Base-by-base conservation (phyloP, 2,797 vertebrate species). In the Choloepus didactylus region DNA sequence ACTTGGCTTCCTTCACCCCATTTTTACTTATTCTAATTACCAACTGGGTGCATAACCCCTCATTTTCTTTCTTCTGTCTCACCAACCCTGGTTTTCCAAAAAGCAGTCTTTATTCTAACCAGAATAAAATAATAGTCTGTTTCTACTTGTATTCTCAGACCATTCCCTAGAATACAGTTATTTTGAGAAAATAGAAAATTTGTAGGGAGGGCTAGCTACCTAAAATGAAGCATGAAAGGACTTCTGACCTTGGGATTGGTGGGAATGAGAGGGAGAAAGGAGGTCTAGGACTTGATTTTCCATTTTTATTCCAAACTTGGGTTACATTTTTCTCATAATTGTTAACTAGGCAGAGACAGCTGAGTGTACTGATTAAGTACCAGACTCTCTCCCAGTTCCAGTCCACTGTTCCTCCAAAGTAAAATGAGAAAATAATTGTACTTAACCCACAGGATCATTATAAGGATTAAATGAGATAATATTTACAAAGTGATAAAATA, bases 101-200 rank as follows among this genome's bases (percentile, higher is more conserved):
- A 9, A 82, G 11, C 18, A 54, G 44, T 60, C n/a, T 76, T 82
- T 67, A 83, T 82, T 60, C n/a, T 82, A 60, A 87, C 29, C 51
- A 67, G 84, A 87, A 75, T 35, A 88, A 69, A 83, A 76, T 35
- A 75, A 83, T 60, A 76, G n/a, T 82, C 44, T 70, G 54, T 67
- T 41, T 54, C 44, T 16, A 35, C 4, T 79, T 87, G 15, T 29
- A 60, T 76, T 83, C 77, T n/a, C 60, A 83, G 6, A 76, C 35
- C 25, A 62, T 62, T 51, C 35, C 29, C 29, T 44, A 93, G 38
- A 64, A 67, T 1, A 69, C 21, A 77, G 8, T 76, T 76, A 87
- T 59, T 67, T 56, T 38, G 41, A 49, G 49, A 66, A 73, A 75
- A 91, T 0, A n/a, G 38, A 72, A 66, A 56, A 27, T 15, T 49